Evolutionary conservation across 2,888 invertebrate genomes (phyloP), one percentile per base, ranked within the genome.

Genomic region (Oscheius sp.): DNA sequence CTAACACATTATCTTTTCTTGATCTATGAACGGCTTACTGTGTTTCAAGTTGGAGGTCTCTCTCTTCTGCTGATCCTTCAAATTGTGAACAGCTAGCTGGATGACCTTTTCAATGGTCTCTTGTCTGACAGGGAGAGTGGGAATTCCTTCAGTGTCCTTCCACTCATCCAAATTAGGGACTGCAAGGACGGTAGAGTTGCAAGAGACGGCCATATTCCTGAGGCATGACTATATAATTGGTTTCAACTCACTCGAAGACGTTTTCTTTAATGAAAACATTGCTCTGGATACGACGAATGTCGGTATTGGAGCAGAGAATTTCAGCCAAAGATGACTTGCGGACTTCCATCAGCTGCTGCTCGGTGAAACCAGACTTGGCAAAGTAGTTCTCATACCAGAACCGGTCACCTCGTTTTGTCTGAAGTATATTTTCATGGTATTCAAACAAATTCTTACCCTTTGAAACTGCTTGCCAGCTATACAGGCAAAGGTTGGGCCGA

Each of bases 331-430:
- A 75, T 0, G 80, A 80, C 60, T 82, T 80, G 35, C 86, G 73
- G 71, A 86, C 83, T 51, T 86, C 84, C 50, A 78, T 66, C 32
- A 86, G 62, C 72, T 86, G 86, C n/a, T 51, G 58, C 74, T 84
- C 84, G 5, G 76, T 80, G 74, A 86, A 84, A 7, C 84, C 81
- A 21, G 84, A 84, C 33, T 87, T 84, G 2, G 83, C 81, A 72
- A 89, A 86, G 76, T 85, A 86, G 80, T 89, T 89, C 70, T 89
- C 89, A 76, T 70, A 93, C 90, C 88, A 88, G 79, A 88, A 88
- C 10, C 88, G 85, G 76, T 88, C 88, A 11, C 85, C 87, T 59
- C 83, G 72, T 62, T 81, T 77, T 1, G 85, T 84, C 85, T 85
- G 50, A 55, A 78, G 74, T 13, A 63, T n/a, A 47, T 29, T 58